Evolutionary conservation across 2,888 invertebrate species (phyloP).

Genomic region (Geophilus truncorum): DNA sequence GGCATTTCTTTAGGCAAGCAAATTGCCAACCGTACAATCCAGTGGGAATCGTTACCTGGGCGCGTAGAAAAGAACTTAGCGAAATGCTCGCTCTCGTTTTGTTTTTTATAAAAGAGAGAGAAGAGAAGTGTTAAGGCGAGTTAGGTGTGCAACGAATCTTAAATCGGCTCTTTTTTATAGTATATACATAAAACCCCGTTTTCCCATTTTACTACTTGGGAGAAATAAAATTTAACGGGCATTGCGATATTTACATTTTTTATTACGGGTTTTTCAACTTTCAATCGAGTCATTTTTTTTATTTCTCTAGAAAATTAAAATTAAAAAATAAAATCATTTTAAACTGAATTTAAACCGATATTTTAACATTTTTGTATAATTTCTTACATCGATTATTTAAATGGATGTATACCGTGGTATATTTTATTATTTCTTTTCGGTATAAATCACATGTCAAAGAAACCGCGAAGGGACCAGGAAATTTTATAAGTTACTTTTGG

Average conservation of each 20-base stretch:
- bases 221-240: neutral
- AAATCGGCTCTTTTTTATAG: neutral
- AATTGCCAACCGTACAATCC: conserved; percentile 14
- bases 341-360: neutral
- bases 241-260: neutral
- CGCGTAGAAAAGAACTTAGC: neutral
- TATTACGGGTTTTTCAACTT: neutral
- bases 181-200: neutral
- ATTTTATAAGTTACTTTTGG: neutral
- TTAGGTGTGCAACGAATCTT: conserved; percentile 3
- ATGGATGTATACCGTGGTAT: neutral
- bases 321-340: neutral
- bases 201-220: neutral
- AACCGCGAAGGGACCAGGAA: neutral
- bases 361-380: neutral
- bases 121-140: neutral
- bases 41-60: conserved; percentile 5
- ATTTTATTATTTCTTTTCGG: neutral
- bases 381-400: neutral
- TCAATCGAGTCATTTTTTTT: neutral
- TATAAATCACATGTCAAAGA: conserved; percentile 3
- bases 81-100: conserved; percentile 2
- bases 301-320: neutral
- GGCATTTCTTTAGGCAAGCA: conserved; percentile 19
- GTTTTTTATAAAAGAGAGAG: neutral